Evolutionary conservation across 2,888 invertebrate genomes (phyloP).

Genomic region (Scotopteryx bipunctaria): DNA sequence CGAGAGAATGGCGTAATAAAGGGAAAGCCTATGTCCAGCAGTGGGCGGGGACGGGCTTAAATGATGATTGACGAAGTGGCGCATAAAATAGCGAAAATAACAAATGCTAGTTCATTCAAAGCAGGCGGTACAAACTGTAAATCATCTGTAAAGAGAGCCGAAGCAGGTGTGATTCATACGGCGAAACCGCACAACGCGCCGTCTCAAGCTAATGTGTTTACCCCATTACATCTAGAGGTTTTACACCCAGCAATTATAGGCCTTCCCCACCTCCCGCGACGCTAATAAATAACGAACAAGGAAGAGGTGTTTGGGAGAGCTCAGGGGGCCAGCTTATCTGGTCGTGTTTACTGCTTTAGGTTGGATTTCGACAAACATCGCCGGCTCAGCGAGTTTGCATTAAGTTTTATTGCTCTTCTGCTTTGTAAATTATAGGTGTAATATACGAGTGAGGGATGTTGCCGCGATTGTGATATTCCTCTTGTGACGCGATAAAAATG

Average conservation of each 20-base stretch:
- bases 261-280: constrained; percentile 38
- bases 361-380: constrained; percentile 74
- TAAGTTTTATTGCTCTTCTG: constrained; percentile 79
- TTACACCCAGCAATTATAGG: constrained; percentile 53
- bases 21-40: too few relatives aligned
- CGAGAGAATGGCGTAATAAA: too few relatives aligned
- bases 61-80: too few relatives aligned
- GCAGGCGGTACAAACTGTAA: constrained; percentile 38
- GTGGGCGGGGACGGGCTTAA: too few relatives aligned
- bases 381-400: constrained; percentile 68
- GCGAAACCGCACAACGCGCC: constrained; percentile 56
- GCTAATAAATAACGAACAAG: constrained; percentile 38
- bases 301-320: constrained; percentile 38
- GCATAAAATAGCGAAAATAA: too few relatives aligned
- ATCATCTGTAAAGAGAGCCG: constrained; percentile 55
- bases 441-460: constrained; percentile 56
- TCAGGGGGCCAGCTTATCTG: constrained; percentile 51
- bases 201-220: constrained; percentile 73
- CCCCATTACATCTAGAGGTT: constrained; percentile 67
- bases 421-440: constrained; percentile 73
- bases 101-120: constrained; percentile 1
- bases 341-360: constrained; percentile 56
- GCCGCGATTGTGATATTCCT: constrained; percentile 56
- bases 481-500: constrained; percentile 63
- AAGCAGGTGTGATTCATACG: constrained; percentile 65